Evolutionary conservation across 2,797 vertebrate species (phyloP).

Genomic region (Capromys pilorides): DNA sequence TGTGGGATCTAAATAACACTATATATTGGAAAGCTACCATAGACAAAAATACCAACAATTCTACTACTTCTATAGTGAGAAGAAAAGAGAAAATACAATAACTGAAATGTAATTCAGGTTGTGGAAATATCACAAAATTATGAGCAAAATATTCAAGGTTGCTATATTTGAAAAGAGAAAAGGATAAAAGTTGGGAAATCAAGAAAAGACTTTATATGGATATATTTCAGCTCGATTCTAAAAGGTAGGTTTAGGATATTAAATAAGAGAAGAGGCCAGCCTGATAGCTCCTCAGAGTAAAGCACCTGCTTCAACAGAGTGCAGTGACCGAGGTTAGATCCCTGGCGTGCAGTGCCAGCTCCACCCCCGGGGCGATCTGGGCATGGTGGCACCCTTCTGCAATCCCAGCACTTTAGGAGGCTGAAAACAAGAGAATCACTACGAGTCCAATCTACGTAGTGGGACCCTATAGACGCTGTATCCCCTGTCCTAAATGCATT

Average conservation of each 20-base stretch:
- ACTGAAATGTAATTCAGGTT: conserved; percentile 19
- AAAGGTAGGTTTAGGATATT: neutral
- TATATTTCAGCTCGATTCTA: conserved; percentile 2
- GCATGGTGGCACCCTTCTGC: too few species aligned
- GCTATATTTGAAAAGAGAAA: neutral
- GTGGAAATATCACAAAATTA: neutral
- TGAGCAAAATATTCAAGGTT: neutral
- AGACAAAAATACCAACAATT: neutral
- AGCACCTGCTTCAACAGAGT: too few species aligned
- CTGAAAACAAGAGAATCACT: too few species aligned
- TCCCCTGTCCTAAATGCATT: too few species aligned
- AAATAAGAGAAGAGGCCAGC: neutral
- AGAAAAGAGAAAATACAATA: neutral
- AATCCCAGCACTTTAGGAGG: too few species aligned
- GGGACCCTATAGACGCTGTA: too few species aligned
- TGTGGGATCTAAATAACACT: neutral
- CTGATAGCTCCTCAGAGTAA: too few species aligned
- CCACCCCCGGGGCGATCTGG: too few species aligned
- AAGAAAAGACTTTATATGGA: neutral
- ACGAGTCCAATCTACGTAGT: too few species aligned
- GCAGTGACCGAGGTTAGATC: too few species aligned
- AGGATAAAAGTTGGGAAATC: neutral
- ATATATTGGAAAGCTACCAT: neutral
- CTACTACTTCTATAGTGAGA: neutral
- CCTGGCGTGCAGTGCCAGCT: too few species aligned